Evolutionary conservation across 1,140 invertebrate species (phyloP), one percentile per base, ranked within the genome.

Genomic region (Aphelinus certus): DNA sequence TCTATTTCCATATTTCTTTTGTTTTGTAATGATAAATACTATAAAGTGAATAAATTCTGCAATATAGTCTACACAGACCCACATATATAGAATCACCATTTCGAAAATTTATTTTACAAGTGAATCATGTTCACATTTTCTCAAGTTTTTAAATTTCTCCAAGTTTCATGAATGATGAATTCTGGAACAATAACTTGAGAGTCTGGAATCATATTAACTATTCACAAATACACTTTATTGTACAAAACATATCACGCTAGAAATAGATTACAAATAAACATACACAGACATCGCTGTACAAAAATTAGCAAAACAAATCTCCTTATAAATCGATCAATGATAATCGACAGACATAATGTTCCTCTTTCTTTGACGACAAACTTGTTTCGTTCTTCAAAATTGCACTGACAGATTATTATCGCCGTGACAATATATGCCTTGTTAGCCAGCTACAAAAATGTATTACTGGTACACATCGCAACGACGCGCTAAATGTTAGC

Each of bases 181-280:
- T 53, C 9, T 53, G 51, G 51, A 6, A 53, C 51, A 53, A 53
- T 6, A 53, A 53, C 4, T 53, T 53, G 51, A 48, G 56, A 57
- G 3, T 62, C 26, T 4, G 7, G 6, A 48, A 48, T 65, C n/a
- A 2, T 42, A 55, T 71, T 46, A 43, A 63, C 61, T 65, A 72
- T 73, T 60, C 57, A 75, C 69, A 68, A 62, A 66, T 57, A 71
- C 53, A 80, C 57, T 84, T 83, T 85, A 84, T 85, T 82, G 72
- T 84, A 82, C 80, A 84, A 83, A 83, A 83, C 77, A 79, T 79
- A 81, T 80, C 80, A 78, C 77, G 77, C 81, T 83, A 82, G 77
- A 58, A 77, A 76, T 71, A 80, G 72, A 53, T 79, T 79, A 81
- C 71, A 65, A 72, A 57, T 72, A 72, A 72, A 65, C 75, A 77